Percentiles rank a stretch among this genome's conserved stretches.
These are phyloP conservation scores for Oreocharis arfaki DNA, from an alignment of 2,113 vertebrate genomes.

Conservation along the genomic window DNA sequence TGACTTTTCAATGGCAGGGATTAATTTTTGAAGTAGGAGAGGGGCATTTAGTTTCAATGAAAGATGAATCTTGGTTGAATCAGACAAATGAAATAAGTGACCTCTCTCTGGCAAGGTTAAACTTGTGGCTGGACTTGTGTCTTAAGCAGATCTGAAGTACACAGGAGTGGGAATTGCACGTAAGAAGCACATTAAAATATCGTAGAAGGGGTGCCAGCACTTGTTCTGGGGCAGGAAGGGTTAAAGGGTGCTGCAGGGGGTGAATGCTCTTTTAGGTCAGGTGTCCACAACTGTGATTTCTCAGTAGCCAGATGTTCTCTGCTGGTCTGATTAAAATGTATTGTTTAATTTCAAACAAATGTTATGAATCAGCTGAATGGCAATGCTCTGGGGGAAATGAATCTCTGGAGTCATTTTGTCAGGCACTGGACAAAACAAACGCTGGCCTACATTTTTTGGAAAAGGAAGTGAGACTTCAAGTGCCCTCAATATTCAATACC, in stretches of 20 bases:
- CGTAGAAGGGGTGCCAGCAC: accelerated
- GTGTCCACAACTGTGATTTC: background rate
- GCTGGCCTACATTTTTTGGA: background rate
- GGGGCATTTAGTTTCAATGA: background rate
- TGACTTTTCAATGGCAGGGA: background rate
- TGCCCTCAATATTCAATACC: background rate
- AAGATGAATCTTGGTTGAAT: background rate
- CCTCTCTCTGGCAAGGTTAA: background rate
- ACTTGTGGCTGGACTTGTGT: background rate
- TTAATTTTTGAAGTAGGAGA: background rate
- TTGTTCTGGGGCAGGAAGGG: background rate
- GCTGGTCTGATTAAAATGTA: background rate
- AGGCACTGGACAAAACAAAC: background rate
- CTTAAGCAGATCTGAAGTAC: background rate
- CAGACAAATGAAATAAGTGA: slow-evolving; percentile 22
- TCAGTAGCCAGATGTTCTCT: background rate
- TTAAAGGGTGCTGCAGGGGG: background rate
- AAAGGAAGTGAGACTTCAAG: background rate
- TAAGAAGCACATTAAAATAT: background rate
- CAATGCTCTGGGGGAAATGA: background rate
- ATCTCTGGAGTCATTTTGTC: background rate
- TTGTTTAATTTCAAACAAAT: background rate
- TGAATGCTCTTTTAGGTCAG: background rate
- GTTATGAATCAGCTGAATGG: background rate
- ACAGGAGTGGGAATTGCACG: background rate